Evolutionary conservation across 2,113 vertebrate species (phyloP), one percentile per base, ranked within the genome.

Genomic region (Cariama cristata): DNA sequence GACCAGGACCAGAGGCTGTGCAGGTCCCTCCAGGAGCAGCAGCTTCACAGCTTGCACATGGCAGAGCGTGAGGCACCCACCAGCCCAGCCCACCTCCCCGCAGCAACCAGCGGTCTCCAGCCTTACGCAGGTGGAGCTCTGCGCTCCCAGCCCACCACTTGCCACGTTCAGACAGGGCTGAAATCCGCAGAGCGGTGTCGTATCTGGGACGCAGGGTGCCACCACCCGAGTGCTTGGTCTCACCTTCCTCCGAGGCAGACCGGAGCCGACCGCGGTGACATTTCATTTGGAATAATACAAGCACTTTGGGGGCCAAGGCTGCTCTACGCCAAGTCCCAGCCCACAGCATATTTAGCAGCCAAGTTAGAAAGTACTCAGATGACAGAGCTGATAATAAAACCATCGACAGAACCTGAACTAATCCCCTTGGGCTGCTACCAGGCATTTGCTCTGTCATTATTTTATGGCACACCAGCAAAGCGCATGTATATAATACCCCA

Each of bases 311-410:
- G 96, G 84, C 94, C 93, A 19, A 88, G 73, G 91, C 89, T 72
- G 58, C 74, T 56, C 62, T 2, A 45, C 44, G 93, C 95, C 96
- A 96, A 91, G 77, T 73, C 71, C 95, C 94, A 90, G 69, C 91
- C 95, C 93, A 69, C 89, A 64, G 96, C 86, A 24, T 44, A 73
- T 89, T 97, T 95, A 95, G 91, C 97, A 91, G 97, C 95, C 96
- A 96, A 97, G 94, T 96, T 40, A 62, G 86, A 97, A 94, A 96
- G 89, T 15, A 60, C 97, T 97, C 91, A 82, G 97, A 96, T 97
- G 96, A 95, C 97, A 94, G 93, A 91, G 91, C 68, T 23, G 96
- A 95, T 94, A 96, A 85, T 82, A 91, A 96, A 96, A 91, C 93
- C 96, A 94, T 91, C 45, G 73, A 32, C 77, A 82, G 94, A 94